Evolutionary conservation across 2,888 invertebrate species (phyloP).

Genomic region (Stramonita haemastoma): DNA sequence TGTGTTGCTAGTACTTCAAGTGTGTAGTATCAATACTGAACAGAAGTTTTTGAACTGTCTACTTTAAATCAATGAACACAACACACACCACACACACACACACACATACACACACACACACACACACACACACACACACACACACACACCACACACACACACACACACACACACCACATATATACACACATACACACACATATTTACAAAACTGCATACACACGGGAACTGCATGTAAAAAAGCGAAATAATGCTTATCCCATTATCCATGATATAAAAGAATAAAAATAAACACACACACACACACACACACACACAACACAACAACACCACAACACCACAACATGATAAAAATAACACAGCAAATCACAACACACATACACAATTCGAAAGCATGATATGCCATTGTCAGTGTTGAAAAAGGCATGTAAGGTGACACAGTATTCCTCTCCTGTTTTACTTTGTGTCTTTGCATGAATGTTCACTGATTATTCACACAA

Average conservation of each 20-base stretch:
- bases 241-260: no score
- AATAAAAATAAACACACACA: no score
- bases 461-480: no score
- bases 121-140: slow-evolving; percentile 7
- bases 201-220: not conserved
- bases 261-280: no score
- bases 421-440: no score
- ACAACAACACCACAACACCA: not conserved
- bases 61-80: not conserved
- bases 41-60: no score
- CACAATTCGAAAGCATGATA: not conserved
- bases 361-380: not conserved
- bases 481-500: no score
- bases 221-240: no score
- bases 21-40: no score
- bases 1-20: no score
- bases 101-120: not conserved
- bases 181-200: not conserved
- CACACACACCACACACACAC: not conserved
- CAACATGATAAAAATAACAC: not conserved
- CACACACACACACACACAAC: not conserved
- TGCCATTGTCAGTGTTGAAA: no score
- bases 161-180: not conserved
- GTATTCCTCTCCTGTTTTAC: no score
- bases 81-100: not conserved